A percentile compares a stretch with the other conserved stretches of the same genome.
These are phyloP conservation scores for Poeciliopsis paucimaculata DNA, from an alignment of 2,797 vertebrate species.

Conservation along the genomic window DNA sequence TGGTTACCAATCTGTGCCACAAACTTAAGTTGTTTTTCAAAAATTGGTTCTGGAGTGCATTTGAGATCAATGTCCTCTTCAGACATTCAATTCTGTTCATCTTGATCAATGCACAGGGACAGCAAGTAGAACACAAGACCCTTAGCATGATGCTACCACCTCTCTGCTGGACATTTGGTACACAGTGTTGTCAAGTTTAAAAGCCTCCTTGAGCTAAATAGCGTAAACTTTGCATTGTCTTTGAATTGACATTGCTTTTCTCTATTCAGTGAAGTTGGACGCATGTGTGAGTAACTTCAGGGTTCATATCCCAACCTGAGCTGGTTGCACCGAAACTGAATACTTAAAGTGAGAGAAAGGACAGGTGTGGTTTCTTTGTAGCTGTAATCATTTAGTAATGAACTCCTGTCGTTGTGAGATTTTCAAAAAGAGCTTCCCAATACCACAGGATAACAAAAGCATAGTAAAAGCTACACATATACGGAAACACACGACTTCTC, in stretches of 20 bases:
- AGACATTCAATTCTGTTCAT: not conserved
- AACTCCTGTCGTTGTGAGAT: constrained; percentile 57
- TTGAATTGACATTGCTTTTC: not conserved
- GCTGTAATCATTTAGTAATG: constrained; percentile 64
- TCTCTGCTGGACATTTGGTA: not conserved
- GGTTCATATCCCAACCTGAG: constrained; percentile 53
- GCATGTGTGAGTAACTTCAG: constrained; percentile 12
- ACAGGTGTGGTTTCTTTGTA: constrained; percentile 69
- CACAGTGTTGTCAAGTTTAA: not conserved
- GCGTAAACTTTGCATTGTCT: not conserved
- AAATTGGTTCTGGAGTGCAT: not conserved
- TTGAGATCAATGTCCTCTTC: not conserved
- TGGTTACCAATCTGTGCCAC: no score
- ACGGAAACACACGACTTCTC: not conserved
- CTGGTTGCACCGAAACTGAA: constrained; percentile 7
- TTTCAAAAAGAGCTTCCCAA: constrained; percentile 28
- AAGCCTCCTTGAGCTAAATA: not conserved
- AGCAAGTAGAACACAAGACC: not conserved
- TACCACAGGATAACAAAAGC: constrained; percentile 16
- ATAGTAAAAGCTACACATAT: constrained; percentile 5
- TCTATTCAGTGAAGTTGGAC: not conserved
- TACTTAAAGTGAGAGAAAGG: constrained; percentile 36
- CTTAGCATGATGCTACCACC: not conserved
- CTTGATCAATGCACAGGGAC: not conserved
- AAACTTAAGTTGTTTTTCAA: not conserved